Evolutionary conservation across 1,140 invertebrate genomes (phyloP), one percentile per base, ranked within the genome.

Genomic region (Nasonia giraulti): DNA sequence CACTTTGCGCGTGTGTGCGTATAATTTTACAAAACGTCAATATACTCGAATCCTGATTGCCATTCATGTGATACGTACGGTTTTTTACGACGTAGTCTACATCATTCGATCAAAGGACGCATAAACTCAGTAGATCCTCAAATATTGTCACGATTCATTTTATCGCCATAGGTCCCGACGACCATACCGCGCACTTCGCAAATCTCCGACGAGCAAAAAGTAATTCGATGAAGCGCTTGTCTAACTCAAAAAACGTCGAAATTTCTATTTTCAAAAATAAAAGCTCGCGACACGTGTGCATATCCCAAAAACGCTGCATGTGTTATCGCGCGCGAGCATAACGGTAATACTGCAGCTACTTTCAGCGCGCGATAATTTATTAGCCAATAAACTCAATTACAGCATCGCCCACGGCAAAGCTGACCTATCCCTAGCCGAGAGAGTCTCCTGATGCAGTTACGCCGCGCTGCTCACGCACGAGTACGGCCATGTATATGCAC

Each of bases 341-440:
- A 62, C 27, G 50, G 31, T 79, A 68, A 79, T 66, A 27, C 27
- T 27, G 44, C 23, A 27, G 20, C 44, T 50, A 78, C 76, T 78
- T 78, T 78, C 50, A 78, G 55, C 75, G 76, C 76, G 47, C 76
- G 44, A 73, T 81, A 73, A 73, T 50, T 73, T 81, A 81, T 81
- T 50, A 81, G 80, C 69, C 80, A 81, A 81, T 81, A 81, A 81
- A 81, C 68, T 71, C 80, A 73, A 81, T 81, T 73, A 73, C 69
- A 50, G 80, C 68, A 44, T 27, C 23, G 80, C 80, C 17, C n/a
- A n/a, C 5, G 7, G 55, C 12, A 55, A 50, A 47, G 44, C 55
- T 62, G 55, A 62, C 55, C 55, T 62, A 62, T 5, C 17, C 55
- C 55, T 31, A 10, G 27, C 27, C 68, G 68, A 31, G 68, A 44